These are phyloP conservation scores for Eremophila alpestris DNA, from an alignment of 2,797 vertebrate genomes.

Conservation along the genomic window DNA sequence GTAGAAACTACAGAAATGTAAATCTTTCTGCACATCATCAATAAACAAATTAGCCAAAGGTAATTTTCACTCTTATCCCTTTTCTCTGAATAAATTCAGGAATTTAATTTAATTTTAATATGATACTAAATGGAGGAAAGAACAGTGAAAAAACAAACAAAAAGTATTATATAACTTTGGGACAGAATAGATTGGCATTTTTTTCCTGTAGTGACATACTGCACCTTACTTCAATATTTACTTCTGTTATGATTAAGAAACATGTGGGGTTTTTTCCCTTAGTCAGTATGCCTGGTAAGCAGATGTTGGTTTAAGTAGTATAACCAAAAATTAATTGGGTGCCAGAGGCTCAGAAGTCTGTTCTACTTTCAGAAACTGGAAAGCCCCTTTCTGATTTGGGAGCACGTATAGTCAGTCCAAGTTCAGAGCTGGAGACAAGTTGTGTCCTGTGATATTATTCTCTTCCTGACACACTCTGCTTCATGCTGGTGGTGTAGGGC, in stretches of 20 bases:
- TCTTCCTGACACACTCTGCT: background rate
- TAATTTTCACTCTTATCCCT: background rate
- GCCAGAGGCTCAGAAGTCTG: background rate
- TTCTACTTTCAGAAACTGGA: background rate
- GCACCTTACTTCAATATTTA: background rate
- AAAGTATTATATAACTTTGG: background rate
- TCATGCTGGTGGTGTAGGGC: background rate
- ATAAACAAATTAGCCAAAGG: background rate
- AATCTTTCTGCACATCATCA: background rate
- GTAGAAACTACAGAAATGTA: background rate
- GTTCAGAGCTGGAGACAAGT: background rate
- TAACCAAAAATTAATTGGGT: background rate
- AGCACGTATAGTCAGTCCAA: background rate
- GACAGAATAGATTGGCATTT: background rate
- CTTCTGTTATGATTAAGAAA: background rate
- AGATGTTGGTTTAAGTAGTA: background rate
- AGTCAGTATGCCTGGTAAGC: background rate
- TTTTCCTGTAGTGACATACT: background rate
- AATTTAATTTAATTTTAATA: background rate
- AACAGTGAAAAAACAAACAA: background rate
- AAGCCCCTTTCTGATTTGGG: background rate
- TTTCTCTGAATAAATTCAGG: background rate
- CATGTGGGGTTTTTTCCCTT: accelerated
- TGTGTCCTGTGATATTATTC: accelerated
- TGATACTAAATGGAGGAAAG: background rate